Conservation (phyloP, 2,113 vertebrate species). For the Ctenodactylus gundi region DNA sequence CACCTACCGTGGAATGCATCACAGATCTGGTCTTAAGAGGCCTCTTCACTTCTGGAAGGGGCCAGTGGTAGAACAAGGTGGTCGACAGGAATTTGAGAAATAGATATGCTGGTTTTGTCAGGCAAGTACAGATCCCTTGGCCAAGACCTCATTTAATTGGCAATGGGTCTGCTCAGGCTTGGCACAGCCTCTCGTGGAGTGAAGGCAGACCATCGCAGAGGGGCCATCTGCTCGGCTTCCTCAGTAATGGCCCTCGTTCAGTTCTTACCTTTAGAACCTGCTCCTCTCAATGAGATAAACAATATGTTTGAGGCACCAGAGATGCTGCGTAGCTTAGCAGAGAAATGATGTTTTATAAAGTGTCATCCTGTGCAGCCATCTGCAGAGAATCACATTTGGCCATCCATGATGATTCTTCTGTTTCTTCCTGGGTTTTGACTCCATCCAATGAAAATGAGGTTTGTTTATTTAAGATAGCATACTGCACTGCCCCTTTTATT, state of each 20-base stretch:
- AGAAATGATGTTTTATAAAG: conserved; percentile 2
- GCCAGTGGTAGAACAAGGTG: neutral
- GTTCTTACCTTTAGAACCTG: conserved; percentile 72
- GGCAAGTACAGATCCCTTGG: neutral
- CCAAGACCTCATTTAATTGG: conserved; percentile 61
- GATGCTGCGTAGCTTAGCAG: conserved; percentile 45
- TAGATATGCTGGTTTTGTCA: neutral
- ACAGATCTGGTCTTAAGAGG: neutral
- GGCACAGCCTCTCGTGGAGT: neutral
- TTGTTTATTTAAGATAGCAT: neutral
- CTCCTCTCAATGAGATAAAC: conserved; percentile 61
- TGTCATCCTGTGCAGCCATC: neutral
- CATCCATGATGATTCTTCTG: neutral
- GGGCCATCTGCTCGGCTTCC: conserved; percentile 64
- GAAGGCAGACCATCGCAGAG: conserved; percentile 42
- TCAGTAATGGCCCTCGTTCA: conserved; percentile 53
- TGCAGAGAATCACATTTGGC: conserved; percentile 9
- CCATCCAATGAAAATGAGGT: neutral
- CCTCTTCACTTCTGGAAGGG: neutral
- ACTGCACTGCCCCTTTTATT: neutral
- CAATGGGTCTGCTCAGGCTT: conserved; percentile 12
- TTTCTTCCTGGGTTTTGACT: neutral
- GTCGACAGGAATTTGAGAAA: conserved; percentile 13
- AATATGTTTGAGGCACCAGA: conserved; percentile 60
- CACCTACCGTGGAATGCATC: neutral